Conservation (phyloP, 1,140 invertebrate species). For the Leptinotarsa texana region DNA sequence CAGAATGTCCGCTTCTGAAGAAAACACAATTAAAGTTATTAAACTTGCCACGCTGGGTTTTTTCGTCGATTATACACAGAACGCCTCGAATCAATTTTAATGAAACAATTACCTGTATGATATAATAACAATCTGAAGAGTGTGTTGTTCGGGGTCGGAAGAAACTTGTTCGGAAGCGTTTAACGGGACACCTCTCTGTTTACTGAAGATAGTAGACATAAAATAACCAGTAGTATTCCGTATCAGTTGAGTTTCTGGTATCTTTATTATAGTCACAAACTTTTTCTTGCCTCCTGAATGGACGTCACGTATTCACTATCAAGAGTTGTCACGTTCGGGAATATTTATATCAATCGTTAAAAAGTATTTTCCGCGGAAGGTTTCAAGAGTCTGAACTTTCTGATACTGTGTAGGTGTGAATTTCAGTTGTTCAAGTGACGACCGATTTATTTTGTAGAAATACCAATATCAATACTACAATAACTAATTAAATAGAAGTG, state of each 20-base stretch:
- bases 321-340: neutral
- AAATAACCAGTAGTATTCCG: slow-evolving; percentile 2
- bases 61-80: neutral
- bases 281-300: neutral
- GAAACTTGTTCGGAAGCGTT: neutral
- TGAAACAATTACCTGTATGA: neutral
- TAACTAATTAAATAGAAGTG: too few relatives aligned
- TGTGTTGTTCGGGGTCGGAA: neutral
- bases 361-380: neutral
- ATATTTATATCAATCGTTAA: slow-evolving; percentile 3
- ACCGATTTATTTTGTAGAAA: too few relatives aligned
- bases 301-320: neutral
- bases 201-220: neutral
- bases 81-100: neutral
- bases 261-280: slow-evolving; percentile 1
- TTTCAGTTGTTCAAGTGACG: too few relatives aligned
- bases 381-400: neutral
- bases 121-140: neutral
- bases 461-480: too few relatives aligned
- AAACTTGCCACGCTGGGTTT: neutral
- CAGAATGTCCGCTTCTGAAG: neutral
- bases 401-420: too few relatives aligned
- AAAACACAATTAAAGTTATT: neutral
- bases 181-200: neutral
- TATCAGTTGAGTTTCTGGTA: neutral